Evolutionary conservation across 2,888 invertebrate genomes (phyloP).

Genomic region (Ochropacha duplaris): DNA sequence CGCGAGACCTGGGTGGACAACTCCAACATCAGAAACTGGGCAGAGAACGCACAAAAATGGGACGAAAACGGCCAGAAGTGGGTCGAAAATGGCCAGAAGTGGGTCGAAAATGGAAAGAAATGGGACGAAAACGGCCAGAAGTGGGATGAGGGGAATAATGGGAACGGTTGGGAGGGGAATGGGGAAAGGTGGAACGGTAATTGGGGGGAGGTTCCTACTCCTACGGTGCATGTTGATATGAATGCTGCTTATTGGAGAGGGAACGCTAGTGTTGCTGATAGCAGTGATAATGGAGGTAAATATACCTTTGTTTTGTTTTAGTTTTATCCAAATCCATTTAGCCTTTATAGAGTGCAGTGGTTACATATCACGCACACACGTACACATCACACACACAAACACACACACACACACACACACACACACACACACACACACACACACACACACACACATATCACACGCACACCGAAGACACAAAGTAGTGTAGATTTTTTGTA

Average conservation of each 20-base stretch:
- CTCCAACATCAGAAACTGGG: slow-evolving; percentile 66
- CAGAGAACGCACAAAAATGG: slow-evolving; percentile 62
- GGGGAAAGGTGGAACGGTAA: slow-evolving; percentile 61
- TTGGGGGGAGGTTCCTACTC: slow-evolving; percentile 73
- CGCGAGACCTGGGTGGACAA: slow-evolving; percentile 69
- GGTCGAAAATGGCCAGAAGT: slow-evolving; percentile 47
- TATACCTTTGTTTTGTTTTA: no score
- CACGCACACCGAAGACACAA: no score
- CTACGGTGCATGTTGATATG: slow-evolving; percentile 74
- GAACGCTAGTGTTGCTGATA: slow-evolving; percentile 72
- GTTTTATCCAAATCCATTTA: no score
- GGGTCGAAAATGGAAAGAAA: slow-evolving; percentile 48
- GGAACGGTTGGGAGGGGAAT: slow-evolving; percentile 57
- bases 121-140: slow-evolving; percentile 51
- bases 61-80: slow-evolving; percentile 49
- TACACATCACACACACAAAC: no score
- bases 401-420: no score
- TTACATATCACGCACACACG: no score
- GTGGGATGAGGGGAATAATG: slow-evolving; percentile 50
- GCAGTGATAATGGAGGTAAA: slow-evolving; percentile 77
- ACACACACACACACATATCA: no score
- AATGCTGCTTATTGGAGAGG: slow-evolving; percentile 72
- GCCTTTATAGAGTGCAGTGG: no score
- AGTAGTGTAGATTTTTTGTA: no score
- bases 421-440: no score